These are phyloP conservation scores for Synergus umbraculus DNA, from an alignment of 2,888 invertebrate species.

Conservation along the genomic window DNA sequence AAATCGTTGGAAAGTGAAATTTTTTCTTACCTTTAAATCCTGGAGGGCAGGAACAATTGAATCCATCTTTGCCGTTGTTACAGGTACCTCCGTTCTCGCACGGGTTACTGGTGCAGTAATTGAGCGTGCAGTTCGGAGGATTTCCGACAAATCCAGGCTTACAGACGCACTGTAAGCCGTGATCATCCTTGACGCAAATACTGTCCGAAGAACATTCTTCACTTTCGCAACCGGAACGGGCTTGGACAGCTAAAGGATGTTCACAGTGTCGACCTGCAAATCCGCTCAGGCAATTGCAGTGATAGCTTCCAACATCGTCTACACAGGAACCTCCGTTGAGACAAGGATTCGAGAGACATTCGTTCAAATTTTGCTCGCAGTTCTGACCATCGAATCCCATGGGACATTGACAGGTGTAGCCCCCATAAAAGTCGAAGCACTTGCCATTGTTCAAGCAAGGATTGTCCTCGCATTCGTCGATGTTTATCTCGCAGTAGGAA, in stretches of 20 bases:
- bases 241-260: conserved; percentile 63
- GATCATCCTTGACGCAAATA: conserved; percentile 81
- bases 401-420: conserved; percentile 88
- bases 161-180: conserved; percentile 81
- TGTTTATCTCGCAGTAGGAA: conserved; percentile 85
- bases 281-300: conserved; percentile 80
- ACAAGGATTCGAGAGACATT: conserved; percentile 82
- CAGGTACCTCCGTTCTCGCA: conserved; percentile 89
- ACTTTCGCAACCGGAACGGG: conserved; percentile 71
- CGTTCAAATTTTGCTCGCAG: conserved; percentile 83
- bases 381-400: conserved; percentile 89
- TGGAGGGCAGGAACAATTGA: conserved; percentile 85
- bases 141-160: conserved; percentile 80
- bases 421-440: conserved; percentile 91
- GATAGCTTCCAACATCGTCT: conserved; percentile 80
- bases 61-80: conserved; percentile 78
- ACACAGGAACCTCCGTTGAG: conserved; percentile 81
- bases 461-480: conserved; percentile 85
- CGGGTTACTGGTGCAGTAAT: conserved; percentile 83
- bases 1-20: not conserved
- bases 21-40: conserved; percentile 83
- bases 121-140: conserved; percentile 77
- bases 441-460: conserved; percentile 87
- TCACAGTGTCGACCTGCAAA: conserved; percentile 80
- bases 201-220: conserved; percentile 82